phyloP scores from a whole-genome alignment of 2,888 invertebrate species.

The Diogma glabrata region DNA sequence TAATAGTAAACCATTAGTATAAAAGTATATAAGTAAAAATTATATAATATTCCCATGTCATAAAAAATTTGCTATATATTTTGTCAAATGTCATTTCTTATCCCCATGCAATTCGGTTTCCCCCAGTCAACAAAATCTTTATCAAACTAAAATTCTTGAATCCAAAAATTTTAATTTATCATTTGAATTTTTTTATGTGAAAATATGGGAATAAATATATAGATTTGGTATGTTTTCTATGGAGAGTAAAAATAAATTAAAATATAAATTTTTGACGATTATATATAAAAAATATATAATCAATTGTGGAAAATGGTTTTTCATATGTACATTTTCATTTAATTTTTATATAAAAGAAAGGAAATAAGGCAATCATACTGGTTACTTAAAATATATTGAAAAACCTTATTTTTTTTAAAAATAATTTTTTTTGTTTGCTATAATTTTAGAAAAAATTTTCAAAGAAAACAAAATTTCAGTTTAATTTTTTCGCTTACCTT shows the following conservation, averaged over 20 bases:
- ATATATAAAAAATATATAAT: slow-evolving; percentile 3
- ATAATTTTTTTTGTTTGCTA: slow-evolving; percentile 2
- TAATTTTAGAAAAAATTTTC: slow-evolving; percentile 14
- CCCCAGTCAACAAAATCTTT: too few relatives aligned
- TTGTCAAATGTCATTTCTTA: too few relatives aligned
- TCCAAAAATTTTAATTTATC: too few relatives aligned
- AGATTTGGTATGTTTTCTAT: not conserved
- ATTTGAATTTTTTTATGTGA: slow-evolving; percentile 3
- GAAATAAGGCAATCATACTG: slow-evolving; percentile 8
- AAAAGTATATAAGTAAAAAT: too few relatives aligned
- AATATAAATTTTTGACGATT: slow-evolving; percentile 4
- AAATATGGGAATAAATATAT: slow-evolving; percentile 4
- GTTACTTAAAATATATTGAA: slow-evolving; percentile 9
- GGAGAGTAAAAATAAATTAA: not conserved
- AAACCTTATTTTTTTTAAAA: slow-evolving; percentile 3
- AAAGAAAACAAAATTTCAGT: slow-evolving; percentile 22
- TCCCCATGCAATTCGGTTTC: too few relatives aligned
- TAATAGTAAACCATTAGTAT: too few relatives aligned
- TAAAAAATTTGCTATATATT: too few relatives aligned
- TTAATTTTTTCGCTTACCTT: slow-evolving; percentile 33
- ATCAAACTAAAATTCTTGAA: too few relatives aligned
- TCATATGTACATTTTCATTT: slow-evolving; percentile 5
- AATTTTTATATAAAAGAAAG: slow-evolving; percentile 7
- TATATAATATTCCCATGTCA: too few relatives aligned
- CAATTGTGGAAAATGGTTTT: slow-evolving; percentile 4